Evolutionary conservation across 2,113 vertebrate genomes (phyloP), one percentile per base, ranked within the genome.

Genomic region (Cichladusa arquata): DNA sequence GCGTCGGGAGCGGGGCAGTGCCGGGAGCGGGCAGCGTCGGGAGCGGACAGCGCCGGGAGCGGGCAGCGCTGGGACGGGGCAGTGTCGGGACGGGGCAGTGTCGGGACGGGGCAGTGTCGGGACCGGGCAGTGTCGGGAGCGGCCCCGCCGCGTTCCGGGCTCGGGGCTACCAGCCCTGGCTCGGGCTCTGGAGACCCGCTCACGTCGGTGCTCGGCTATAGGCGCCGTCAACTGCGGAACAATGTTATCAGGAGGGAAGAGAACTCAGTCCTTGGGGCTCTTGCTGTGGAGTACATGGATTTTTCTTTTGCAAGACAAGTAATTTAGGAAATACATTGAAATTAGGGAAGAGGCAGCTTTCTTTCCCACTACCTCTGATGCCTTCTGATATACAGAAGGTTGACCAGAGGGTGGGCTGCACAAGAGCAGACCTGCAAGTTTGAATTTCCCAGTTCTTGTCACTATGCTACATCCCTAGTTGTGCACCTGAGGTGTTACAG

Each of bases 171-270:
- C 45, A 0, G 24, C 7, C 56, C 31, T 2, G 13, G 6, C 1
- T 28, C 34, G 0, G 23, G 3, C 3, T 1, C 34, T 0, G 0
- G 6, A 12, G 58, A 65, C 5, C 36, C 16, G 8, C 69, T 29
- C 51, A 1, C 25, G 20, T 62, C 8, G 3, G 12, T 9, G 58
- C 82, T 38, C 3, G 51, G 53, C 8, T 20, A 0, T 0, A 6
- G 24, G 4, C 31, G 6, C 16, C 40, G 5, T 19, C 50, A 13
- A 0, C 47, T 16, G 0, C 12, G 40, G 9, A 2, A 2, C 3
- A 31, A 0, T 11, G 6, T 20, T 50, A 11, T 6, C 29, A 14
- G 60, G 5, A 38, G 24, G 29, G 65, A 29, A 7, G 29, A 60
- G 18, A 51, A 14, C 31, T 19, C 38, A 31, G 10, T 28, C 36